Conservation (phyloP, 2,888 invertebrate genomes). For the Apodemia mormo region DNA sequence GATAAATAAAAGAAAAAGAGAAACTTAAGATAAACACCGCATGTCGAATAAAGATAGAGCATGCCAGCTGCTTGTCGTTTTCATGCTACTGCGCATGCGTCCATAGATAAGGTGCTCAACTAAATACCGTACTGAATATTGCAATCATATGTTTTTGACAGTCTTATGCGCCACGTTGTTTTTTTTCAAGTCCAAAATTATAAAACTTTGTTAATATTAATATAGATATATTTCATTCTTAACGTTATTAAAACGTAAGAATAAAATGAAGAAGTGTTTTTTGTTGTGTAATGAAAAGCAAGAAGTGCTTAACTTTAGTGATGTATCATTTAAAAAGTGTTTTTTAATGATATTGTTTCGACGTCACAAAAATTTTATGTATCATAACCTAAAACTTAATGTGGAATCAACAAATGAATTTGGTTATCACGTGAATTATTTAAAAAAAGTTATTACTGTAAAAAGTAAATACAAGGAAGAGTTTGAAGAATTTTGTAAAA, state of each 20-base stretch:
- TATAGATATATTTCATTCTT: slow-evolving; percentile 12
- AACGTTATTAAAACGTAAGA: slow-evolving; percentile 15
- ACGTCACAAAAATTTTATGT: slow-evolving; percentile 13
- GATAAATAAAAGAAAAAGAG: no score
- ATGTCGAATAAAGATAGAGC: no score
- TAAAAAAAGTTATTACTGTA: slow-evolving; percentile 11
- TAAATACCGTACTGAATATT: no score
- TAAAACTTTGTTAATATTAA: no score
- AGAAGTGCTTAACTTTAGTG: slow-evolving; percentile 15
- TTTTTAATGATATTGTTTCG: slow-evolving; percentile 16
- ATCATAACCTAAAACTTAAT: slow-evolving; percentile 15
- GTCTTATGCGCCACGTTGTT: slow-evolving; percentile 15
- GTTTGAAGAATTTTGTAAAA: slow-evolving; percentile 13
- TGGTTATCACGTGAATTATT: slow-evolving; percentile 14
- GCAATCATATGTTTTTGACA: slow-evolving; percentile 14
- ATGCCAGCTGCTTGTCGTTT: no score
- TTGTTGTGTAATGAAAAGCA: slow-evolving; percentile 13
- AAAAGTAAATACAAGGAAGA: slow-evolving; percentile 15
- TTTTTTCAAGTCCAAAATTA: no score
- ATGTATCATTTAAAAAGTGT: slow-evolving; percentile 15
- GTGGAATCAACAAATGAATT: slow-evolving; percentile 13
- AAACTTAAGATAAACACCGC: no score
- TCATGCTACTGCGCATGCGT: no score
- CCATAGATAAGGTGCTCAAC: no score
- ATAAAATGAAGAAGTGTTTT: slow-evolving; percentile 13